Evolutionary conservation across 1,140 invertebrate genomes (phyloP).

Genomic region (Parapsyche elsis): DNA sequence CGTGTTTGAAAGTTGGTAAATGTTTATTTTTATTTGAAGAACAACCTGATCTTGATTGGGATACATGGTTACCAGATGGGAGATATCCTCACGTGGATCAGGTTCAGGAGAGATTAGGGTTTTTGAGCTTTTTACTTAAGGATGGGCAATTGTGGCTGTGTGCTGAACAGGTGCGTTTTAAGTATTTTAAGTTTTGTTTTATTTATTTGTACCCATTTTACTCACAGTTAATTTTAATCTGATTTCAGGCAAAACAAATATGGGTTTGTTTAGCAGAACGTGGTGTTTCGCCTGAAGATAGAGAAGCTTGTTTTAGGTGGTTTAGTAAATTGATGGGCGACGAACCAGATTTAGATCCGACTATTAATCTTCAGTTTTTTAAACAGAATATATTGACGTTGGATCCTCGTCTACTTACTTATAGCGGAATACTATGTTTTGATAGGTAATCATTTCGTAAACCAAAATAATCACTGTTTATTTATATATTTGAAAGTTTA

Average conservation of each 20-base stretch:
- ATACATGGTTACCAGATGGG: slow-evolving; percentile 85
- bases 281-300: slow-evolving; percentile 90
- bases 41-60: slow-evolving; percentile 79
- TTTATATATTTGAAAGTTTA: not conserved
- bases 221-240: not conserved
- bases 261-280: slow-evolving; percentile 96
- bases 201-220: not conserved
- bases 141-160: slow-evolving; percentile 96
- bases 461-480: no score
- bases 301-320: slow-evolving; percentile 98
- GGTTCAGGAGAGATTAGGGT: slow-evolving; percentile 94
- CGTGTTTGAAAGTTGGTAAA: not conserved
- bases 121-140: slow-evolving; percentile 91
- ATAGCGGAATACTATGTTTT: slow-evolving; percentile 93
- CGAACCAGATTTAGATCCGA: slow-evolving; percentile 95
- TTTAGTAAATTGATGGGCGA: slow-evolving; percentile 99
- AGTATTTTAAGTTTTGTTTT: not conserved
- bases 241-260: slow-evolving; percentile 86
- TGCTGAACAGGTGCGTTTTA: slow-evolving; percentile 78
- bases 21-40: slow-evolving; percentile 35
- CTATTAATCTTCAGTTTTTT: slow-evolving; percentile 97
- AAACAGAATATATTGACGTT: slow-evolving; percentile 94
- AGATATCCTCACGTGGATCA: slow-evolving; percentile 93
- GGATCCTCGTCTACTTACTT: slow-evolving; percentile 90
- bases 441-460: slow-evolving; percentile 61